Evolutionary conservation across 1,140 invertebrate genomes (phyloP).

Genomic region (Tetragonula clypearis): DNA sequence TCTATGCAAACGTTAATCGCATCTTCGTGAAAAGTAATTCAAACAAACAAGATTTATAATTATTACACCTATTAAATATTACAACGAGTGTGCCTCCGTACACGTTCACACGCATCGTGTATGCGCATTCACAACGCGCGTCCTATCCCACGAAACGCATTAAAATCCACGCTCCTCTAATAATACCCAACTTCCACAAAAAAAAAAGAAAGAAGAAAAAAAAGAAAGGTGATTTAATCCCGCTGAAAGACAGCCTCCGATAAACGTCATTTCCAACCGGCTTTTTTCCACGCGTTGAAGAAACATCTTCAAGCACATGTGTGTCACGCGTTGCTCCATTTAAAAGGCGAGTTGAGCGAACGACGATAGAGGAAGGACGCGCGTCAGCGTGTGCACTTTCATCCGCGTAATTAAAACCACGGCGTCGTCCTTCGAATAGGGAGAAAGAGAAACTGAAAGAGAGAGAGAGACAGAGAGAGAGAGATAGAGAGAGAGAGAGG

Average conservation of each 20-base stretch:
- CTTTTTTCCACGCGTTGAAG: slow-evolving; percentile 10
- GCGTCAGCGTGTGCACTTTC: slow-evolving; percentile 71
- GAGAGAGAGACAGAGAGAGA: too few species aligned
- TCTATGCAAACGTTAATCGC: too few species aligned
- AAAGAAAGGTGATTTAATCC: not conserved
- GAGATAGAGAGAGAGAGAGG: too few species aligned
- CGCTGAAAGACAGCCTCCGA: not conserved
- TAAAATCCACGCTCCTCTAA: not conserved
- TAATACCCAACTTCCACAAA: not conserved
- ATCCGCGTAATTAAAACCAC: slow-evolving; percentile 79
- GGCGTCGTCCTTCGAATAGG: slow-evolving; percentile 67
- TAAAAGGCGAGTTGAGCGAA: slow-evolving; percentile 38
- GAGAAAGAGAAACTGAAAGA: slow-evolving; percentile 1
- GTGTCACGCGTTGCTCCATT: slow-evolving; percentile 42
- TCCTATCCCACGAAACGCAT: not conserved
- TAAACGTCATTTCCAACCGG: not conserved
- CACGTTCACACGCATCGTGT: too few species aligned
- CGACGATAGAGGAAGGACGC: slow-evolving; percentile 22
- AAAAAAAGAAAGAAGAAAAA: not conserved
- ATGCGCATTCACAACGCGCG: too few species aligned
- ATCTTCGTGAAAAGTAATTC: too few species aligned
- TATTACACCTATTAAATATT: too few species aligned
- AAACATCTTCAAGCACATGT: slow-evolving; percentile 16
- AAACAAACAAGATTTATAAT: too few species aligned
- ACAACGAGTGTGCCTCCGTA: too few species aligned